phyloP scores from a whole-genome alignment of 2,888 invertebrate species.

The Capitulum mitella region DNA sequence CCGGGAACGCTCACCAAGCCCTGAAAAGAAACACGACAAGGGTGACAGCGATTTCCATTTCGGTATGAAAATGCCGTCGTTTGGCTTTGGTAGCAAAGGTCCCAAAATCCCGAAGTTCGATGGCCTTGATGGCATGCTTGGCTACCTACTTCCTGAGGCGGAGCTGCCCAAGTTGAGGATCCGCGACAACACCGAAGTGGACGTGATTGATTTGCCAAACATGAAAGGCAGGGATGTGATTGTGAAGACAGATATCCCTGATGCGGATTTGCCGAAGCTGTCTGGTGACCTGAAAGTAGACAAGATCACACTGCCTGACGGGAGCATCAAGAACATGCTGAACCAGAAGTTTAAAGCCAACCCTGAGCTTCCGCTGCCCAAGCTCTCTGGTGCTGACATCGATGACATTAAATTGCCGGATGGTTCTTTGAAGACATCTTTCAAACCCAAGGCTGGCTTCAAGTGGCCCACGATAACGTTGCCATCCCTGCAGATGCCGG shows the following conservation, averaged over 20 bases:
- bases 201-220: neutral
- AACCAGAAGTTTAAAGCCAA: neutral
- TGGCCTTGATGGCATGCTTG: neutral
- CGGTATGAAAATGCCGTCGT: constrained; percentile 2
- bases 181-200: neutral
- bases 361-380: neutral
- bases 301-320: neutral
- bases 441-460: neutral
- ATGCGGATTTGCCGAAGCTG: neutral
- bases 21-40: neutral
- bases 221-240: neutral
- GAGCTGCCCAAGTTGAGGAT: neutral
- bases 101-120: neutral
- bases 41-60: neutral
- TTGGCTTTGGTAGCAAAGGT: neutral
- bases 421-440: neutral
- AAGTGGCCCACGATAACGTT: neutral
- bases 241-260: neutral
- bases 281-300: neutral
- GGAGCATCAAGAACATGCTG: neutral
- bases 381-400: neutral
- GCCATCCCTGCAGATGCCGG: neutral
- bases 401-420: neutral
- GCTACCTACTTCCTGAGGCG: neutral
- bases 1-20: neutral